Base-by-base conservation (phyloP, 1,140 invertebrate genomes). In the Helicoverpa zea region DNA sequence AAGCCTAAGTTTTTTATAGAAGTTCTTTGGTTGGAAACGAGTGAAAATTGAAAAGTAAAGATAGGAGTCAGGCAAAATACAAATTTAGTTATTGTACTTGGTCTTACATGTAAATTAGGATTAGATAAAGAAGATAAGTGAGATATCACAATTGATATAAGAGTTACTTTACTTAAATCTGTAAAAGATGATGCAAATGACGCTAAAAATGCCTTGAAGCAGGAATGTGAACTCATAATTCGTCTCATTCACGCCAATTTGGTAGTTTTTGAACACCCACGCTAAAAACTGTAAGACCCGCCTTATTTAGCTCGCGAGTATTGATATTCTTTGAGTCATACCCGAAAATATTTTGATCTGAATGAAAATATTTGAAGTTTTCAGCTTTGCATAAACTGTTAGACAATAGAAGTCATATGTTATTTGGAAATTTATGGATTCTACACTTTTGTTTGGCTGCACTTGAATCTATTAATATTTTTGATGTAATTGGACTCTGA, bases 181-280 rank as follows among this genome's bases (percentile, higher is more conserved):
- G 5, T 7, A 9, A 43, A 43, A 43, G 35, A 9, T 9, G 35
- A 23, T 13, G 18, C 18, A 23, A 70, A 47, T 52, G 16, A 51
- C 18, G 30, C 52, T n/a, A 9, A 7, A 74, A 29, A 16, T 52
- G 16, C 49, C 68, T 73, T 73, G 70, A 18, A 35, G 35, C n/a
- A 61, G 74, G 59, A 63, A 77, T 64, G 59, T 64, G 59, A 14
- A 54, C 18, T 64, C 59, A 76, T 61, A 75, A 77, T 77, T 77
- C 49, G 16, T 77, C 43, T 77, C 58, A 77, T 77, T 77, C 18
- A 63, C 49, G 29, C 59, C 74, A 77, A 77, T 77, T 77, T 64
- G 59, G 59, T 16, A 75, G 43, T 63, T 64, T 77, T 77, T 63
- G 54, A 77, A 63, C 74, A 64, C 74, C 74, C n/a, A 77, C 74